Base-by-base conservation (phyloP, 2,888 invertebrate species). In the Cacoxenus indagator region DNA sequence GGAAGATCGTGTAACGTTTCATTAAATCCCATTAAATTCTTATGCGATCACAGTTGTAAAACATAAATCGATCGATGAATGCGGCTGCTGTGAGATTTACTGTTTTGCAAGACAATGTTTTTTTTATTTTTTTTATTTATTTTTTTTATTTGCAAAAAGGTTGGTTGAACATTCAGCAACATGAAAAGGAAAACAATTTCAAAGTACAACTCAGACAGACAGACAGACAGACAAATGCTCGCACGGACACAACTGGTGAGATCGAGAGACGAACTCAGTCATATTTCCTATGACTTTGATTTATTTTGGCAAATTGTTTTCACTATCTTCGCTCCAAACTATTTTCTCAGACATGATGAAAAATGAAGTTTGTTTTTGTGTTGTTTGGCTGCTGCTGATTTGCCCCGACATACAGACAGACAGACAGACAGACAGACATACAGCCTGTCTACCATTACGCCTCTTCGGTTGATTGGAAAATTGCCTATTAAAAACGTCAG, bases 1-100 rank as follows among this genome's bases (percentile, higher is more conserved):
- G 64, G 69, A 79, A 79, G 71, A 75, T 78, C 79, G 81, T 75
- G 79, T 80, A 82, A 76, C 83, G 73, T 83, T 83, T 83, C 79
- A 83, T 83, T 82, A 78, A 78, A 78, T 77, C 81, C 76, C 81
- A 82, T 82, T 83, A 82, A 83, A 79, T 82, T 82, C 83, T 82
- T 77, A 78, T 81, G 83, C 79, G 81, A 78, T 81, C 74, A 72
- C 81, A 82, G 80, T 78, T 48, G 73, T 59, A 67, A 62, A 71
- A 62, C 45, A n/a, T 26, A 43, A 45, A 37, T 19, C 48, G 48
- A 48, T 48, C 2, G 9, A 37, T 24, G 14, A 24, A 1, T 62
- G 43, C 19, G 43, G 43, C 29, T 61, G 57, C 69, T 67, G 37
- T 67, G 65, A 68, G 67, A 74, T 68, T 67, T 70, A 43, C 45